Conservation (phyloP, 2,888 invertebrate species). For the Trachelus iudaicus region DNA sequence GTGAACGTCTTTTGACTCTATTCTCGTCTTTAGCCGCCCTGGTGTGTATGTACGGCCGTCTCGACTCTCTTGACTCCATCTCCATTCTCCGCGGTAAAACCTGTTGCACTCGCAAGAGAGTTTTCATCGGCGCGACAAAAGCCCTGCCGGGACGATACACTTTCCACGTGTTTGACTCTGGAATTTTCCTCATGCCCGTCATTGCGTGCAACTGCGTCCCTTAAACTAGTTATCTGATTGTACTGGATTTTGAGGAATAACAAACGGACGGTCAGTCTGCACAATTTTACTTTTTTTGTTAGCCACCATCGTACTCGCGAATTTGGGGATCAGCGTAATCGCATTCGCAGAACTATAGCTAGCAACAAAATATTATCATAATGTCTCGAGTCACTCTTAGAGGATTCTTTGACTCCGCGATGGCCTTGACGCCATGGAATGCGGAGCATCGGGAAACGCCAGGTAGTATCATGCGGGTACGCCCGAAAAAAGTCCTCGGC, state of each 20-base stretch:
- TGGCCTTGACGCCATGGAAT: background rate
- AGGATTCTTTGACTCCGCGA: background rate
- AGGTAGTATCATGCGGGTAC: background rate
- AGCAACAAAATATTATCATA: background rate
- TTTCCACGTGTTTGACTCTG: background rate
- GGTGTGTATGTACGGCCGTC: constrained; percentile 14
- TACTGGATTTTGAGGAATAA: background rate
- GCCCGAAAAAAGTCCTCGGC: background rate
- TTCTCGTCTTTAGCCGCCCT: constrained; percentile 44
- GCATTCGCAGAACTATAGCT: background rate
- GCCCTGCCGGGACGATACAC: background rate
- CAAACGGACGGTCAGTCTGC: background rate
- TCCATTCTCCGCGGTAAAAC: background rate
- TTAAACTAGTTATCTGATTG: background rate
- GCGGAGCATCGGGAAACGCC: background rate
- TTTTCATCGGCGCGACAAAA: background rate
- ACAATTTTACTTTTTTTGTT: background rate
- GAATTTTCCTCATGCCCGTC: background rate
- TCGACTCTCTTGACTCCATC: background rate
- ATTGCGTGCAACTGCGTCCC: background rate
- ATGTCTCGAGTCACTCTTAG: background rate
- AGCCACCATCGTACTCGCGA: background rate
- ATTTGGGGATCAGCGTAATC: background rate
- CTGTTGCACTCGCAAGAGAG: background rate
- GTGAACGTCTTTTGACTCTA: constrained; percentile 54